Evolutionary conservation across 2,113 vertebrate genomes (phyloP).

Genomic region (Paradoxurus hermaphroditus): DNA sequence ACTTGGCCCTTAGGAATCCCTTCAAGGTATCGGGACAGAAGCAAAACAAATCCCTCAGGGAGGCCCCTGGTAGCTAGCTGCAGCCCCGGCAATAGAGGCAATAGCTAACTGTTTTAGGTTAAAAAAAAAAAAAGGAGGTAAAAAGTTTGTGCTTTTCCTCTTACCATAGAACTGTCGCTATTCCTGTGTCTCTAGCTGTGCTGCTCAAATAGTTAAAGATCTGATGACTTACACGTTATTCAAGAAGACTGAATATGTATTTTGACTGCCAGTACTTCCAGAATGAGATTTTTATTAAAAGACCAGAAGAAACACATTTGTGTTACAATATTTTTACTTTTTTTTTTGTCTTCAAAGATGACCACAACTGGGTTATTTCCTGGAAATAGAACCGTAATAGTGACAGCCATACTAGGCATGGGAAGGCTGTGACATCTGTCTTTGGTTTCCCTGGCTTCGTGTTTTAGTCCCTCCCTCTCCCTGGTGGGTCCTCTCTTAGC

Average conservation of each 20-base stretch:
- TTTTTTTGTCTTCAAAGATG: not conserved
- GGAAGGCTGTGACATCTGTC: not conserved
- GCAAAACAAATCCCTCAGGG: not conserved
- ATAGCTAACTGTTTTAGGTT: not conserved
- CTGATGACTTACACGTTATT: not conserved
- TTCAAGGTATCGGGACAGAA: not conserved
- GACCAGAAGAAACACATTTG: not conserved
- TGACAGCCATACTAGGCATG: not conserved
- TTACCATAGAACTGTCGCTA: not conserved
- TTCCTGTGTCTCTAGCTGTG: not conserved
- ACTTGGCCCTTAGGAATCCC: not conserved
- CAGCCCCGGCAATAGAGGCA: not conserved
- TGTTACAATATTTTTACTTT: not conserved
- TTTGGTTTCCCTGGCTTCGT: not conserved
- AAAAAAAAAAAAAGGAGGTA: not conserved
- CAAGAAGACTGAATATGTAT: not conserved
- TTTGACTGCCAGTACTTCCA: not conserved
- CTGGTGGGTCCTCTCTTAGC: not conserved
- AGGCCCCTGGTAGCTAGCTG: not conserved
- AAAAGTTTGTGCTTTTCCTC: not conserved
- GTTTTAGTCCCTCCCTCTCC: not conserved
- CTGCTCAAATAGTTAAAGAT: not conserved
- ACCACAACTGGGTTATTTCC: not conserved
- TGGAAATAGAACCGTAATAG: not conserved
- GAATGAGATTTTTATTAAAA: constrained; percentile 8